Evolutionary conservation across 2,888 invertebrate species (phyloP).

Genomic region (Yponomeuta evonymella): DNA sequence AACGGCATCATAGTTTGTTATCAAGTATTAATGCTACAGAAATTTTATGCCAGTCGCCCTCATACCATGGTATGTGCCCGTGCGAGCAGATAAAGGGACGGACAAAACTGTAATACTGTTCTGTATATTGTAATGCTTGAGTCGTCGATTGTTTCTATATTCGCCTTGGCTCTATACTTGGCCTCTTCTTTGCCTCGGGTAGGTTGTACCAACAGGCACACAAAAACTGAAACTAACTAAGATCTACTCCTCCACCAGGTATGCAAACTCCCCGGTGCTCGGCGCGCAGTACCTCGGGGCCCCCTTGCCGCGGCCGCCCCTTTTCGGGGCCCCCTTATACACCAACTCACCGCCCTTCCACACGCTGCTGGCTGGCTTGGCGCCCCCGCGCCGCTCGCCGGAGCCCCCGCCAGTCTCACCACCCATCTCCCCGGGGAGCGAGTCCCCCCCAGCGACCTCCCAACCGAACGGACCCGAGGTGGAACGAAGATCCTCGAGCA

Average conservation of each 20-base stretch:
- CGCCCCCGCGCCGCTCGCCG: slow-evolving; percentile 64
- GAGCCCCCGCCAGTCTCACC: slow-evolving; percentile 73
- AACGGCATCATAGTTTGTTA: no score
- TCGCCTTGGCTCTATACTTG: no score
- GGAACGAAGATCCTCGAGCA: slow-evolving; percentile 90
- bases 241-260: slow-evolving; percentile 37
- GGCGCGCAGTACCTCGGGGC: slow-evolving; percentile 72
- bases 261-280: slow-evolving; percentile 53
- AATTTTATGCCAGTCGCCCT: no score
- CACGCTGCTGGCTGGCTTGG: slow-evolving; percentile 60
- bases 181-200: no score
- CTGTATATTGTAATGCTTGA: no score
- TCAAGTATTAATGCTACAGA: no score
- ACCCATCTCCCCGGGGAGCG: slow-evolving; percentile 68
- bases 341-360: slow-evolving; percentile 73
- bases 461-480: slow-evolving; percentile 78
- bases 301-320: slow-evolving; percentile 60
- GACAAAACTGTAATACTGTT: no score
- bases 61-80: no score
- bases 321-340: slow-evolving; percentile 80
- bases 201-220: no score
- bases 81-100: no score
- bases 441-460: slow-evolving; percentile 67
- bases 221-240: background rate
- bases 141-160: no score